Percentiles rank a stretch among this genome's conserved stretches.
Conservation (phyloP, 2,888 invertebrate species). For the Micropterix aruncella region DNA sequence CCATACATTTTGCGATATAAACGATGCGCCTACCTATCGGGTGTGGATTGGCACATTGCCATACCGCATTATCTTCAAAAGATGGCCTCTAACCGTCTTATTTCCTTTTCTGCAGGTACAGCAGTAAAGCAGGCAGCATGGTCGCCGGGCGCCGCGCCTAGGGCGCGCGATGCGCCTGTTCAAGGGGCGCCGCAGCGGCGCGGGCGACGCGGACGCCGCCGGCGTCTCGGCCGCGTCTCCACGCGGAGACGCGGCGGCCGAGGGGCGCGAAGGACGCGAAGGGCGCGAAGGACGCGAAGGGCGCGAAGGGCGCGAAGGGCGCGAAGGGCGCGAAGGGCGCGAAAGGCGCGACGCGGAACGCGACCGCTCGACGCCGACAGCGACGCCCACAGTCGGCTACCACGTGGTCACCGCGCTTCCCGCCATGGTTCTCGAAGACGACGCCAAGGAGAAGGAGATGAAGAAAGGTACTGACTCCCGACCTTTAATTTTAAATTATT, state of each 20-base stretch:
- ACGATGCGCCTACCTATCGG: too few species aligned
- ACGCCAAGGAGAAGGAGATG: conserved; percentile 38
- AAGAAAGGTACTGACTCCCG: conserved; percentile 46
- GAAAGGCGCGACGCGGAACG: not conserved
- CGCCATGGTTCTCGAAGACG: conserved; percentile 63
- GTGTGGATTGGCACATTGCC: too few species aligned
- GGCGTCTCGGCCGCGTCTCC: conserved; percentile 31
- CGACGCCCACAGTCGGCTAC: conserved; percentile 32
- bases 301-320: conserved; percentile 19
- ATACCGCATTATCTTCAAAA: too few species aligned
- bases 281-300: conserved; percentile 13
- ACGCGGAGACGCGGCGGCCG: conserved; percentile 24
- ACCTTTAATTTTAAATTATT: too few species aligned
- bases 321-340: conserved; percentile 4
- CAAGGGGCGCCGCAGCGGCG: conserved; percentile 49
- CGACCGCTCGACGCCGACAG: not conserved
- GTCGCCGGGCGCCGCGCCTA: not conserved
- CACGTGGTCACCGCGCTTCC: conserved; percentile 65
- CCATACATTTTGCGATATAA: too few species aligned
- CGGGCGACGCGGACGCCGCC: conserved; percentile 43
- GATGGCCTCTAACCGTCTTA: too few species aligned
- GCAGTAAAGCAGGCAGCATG: not conserved
- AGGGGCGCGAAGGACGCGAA: conserved; percentile 12
- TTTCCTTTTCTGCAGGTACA: not conserved
- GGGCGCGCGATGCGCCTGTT: conserved; percentile 38